Evolutionary conservation across 2,888 invertebrate genomes (phyloP).

Genomic region (Ptycholaimellus sp.): DNA sequence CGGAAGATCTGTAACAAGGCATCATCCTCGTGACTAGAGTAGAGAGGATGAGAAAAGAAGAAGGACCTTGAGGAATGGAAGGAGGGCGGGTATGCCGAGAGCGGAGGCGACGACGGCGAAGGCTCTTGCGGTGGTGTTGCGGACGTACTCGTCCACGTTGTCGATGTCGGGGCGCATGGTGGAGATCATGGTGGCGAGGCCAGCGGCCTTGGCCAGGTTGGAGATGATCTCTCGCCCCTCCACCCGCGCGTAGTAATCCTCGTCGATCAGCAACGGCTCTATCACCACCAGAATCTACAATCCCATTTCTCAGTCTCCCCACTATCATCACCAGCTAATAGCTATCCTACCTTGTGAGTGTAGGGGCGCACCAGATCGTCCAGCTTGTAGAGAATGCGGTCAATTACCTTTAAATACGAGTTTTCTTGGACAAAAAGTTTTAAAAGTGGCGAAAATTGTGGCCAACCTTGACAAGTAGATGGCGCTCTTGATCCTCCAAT

Average conservation of each 20-base stretch:
- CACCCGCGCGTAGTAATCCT: conserved; percentile 97
- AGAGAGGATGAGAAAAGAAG: not conserved
- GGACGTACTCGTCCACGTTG: conserved; percentile 60
- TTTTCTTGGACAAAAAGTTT: conserved; percentile 10
- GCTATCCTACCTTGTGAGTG: conserved; percentile 55
- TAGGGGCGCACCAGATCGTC: conserved; percentile 95
- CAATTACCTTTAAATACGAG: no score
- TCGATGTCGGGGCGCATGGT: conserved; percentile 99
- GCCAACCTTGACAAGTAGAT: conserved; percentile 65
- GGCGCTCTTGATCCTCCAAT: conserved; percentile 92
- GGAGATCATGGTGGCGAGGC: conserved; percentile 96
- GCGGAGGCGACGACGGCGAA: conserved; percentile 99
- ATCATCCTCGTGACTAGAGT: no score
- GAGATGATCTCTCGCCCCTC: conserved; percentile 90
- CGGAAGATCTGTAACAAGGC: no score
- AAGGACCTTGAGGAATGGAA: conserved; percentile 63
- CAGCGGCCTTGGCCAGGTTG: conserved; percentile 94
- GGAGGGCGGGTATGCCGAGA: conserved; percentile 77
- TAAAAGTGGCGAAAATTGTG: no score
- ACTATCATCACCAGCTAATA: not conserved
- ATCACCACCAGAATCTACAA: conserved; percentile 77
- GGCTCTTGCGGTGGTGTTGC: conserved; percentile 94
- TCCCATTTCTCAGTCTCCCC: not conserved
- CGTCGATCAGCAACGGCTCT: conserved; percentile 89
- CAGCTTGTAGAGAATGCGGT: conserved; percentile 85